phyloP scores from a whole-genome alignment of 2,888 invertebrate species.

The Oeneis ivallda region DNA sequence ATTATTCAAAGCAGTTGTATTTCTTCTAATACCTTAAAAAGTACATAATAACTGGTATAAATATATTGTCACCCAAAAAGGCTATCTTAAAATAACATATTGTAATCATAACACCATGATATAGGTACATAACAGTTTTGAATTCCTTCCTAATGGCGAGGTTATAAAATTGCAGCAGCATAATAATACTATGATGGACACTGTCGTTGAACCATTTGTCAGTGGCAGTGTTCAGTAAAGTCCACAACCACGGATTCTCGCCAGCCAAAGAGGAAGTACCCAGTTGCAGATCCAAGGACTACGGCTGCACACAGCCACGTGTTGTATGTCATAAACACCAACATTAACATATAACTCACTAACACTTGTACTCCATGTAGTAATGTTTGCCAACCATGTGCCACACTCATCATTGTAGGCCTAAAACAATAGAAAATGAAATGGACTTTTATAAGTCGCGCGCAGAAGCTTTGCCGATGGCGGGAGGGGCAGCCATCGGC shows the following conservation, averaged over 20 bases:
- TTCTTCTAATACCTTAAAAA: constrained; percentile 58
- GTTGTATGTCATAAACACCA: constrained; percentile 99
- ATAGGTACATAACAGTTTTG: constrained; percentile 58
- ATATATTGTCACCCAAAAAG: constrained; percentile 54
- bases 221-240: constrained; percentile 98
- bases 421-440: constrained; percentile 67
- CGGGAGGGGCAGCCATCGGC: too few species aligned
- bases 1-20: constrained; percentile 57
- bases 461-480: too few species aligned
- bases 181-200: constrained; percentile 58
- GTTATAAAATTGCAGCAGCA: constrained; percentile 49
- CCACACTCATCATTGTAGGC: constrained; percentile 90
- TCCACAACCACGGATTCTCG: constrained; percentile 96
- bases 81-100: constrained; percentile 65
- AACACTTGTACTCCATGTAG: constrained; percentile 95
- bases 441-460: too few species aligned
- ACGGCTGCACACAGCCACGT: constrained; percentile 95
- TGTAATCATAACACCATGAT: constrained; percentile 61
- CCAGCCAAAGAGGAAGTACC: constrained; percentile 98
- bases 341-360: constrained; percentile 95
- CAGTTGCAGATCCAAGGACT: constrained; percentile 92
- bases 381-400: constrained; percentile 92
- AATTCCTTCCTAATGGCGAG: constrained; percentile 58
- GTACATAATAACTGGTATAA: constrained; percentile 71
- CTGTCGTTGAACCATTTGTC: constrained; percentile 54